These are phyloP conservation scores for Gryllus longicercus DNA, from an alignment of 2,888 invertebrate genomes.

Conservation along the genomic window DNA sequence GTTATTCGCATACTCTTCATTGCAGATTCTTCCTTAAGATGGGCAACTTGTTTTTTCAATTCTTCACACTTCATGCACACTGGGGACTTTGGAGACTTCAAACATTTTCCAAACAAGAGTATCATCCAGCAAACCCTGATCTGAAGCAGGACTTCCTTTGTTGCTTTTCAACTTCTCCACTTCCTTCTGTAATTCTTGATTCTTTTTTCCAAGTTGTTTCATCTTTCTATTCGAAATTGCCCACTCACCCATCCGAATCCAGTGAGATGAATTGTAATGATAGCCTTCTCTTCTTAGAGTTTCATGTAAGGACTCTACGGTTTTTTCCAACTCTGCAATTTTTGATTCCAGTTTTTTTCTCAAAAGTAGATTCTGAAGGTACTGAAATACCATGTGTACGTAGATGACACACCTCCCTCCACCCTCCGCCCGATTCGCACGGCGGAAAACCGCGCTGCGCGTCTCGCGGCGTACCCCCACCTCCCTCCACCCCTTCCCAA, in stretches of 20 bases:
- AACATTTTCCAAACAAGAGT: not conserved
- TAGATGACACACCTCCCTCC: too few relatives aligned
- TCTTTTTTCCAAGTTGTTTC: not conserved
- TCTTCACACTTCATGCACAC: not conserved
- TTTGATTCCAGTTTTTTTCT: not conserved
- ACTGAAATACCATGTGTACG: not conserved
- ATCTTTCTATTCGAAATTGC: not conserved
- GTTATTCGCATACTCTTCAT: not conserved
- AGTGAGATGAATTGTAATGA: not conserved
- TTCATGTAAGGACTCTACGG: not conserved
- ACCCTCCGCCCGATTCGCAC: too few relatives aligned
- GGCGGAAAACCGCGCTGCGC: too few relatives aligned
- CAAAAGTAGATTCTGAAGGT: not conserved
- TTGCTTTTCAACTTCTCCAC: not conserved
- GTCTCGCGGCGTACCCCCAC: too few relatives aligned
- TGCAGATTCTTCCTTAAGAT: not conserved
- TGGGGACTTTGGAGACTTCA: not conserved
- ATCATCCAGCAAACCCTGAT: not conserved
- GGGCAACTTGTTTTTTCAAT: not conserved
- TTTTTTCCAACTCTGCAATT: not conserved
- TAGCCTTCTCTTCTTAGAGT: constrained; percentile 3
- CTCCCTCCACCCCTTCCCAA: too few relatives aligned
- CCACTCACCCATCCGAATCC: not conserved
- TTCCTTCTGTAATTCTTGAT: not conserved
- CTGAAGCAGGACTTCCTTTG: not conserved